A percentile compares a stretch with the other conserved stretches of the same genome.
Conservation (phyloP, 2,113 vertebrate genomes). For the Myodes glareolus region DNA sequence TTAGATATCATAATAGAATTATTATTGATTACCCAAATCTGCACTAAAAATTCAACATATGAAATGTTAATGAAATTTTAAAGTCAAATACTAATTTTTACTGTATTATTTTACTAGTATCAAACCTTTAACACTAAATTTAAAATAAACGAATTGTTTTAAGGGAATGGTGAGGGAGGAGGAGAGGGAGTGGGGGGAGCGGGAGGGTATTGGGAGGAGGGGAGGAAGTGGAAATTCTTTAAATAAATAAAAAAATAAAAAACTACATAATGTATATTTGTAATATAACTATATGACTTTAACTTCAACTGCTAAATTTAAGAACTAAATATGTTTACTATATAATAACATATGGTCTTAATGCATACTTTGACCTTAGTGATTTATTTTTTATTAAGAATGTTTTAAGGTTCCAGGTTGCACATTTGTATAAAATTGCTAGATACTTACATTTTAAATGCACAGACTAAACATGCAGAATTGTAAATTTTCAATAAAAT, state of each 20-base stretch:
- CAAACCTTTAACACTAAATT: slow-evolving; percentile 34
- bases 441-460: not conserved
- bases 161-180: no score
- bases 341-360: not conserved
- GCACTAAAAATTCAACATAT: not conserved
- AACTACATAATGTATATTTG: not conserved
- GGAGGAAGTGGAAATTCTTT: no score
- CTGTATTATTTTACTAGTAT: not conserved
- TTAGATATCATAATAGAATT: not conserved
- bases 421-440: not conserved
- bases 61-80: slow-evolving; percentile 39
- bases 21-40: not conserved
- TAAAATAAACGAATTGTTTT: slow-evolving; percentile 15
- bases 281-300: not conserved
- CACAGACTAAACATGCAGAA: not conserved
- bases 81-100: not conserved
- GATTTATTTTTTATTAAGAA: slow-evolving; percentile 5
- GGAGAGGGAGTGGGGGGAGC: no score
- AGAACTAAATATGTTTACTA: not conserved
- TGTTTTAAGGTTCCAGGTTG: not conserved
- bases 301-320: not conserved
- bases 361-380: not conserved
- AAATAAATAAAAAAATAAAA: no score
- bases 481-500: slow-evolving; percentile 40
- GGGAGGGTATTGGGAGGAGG: no score